Conservation (phyloP, 2,113 vertebrate genomes). For the Zapus hudsonius region DNA sequence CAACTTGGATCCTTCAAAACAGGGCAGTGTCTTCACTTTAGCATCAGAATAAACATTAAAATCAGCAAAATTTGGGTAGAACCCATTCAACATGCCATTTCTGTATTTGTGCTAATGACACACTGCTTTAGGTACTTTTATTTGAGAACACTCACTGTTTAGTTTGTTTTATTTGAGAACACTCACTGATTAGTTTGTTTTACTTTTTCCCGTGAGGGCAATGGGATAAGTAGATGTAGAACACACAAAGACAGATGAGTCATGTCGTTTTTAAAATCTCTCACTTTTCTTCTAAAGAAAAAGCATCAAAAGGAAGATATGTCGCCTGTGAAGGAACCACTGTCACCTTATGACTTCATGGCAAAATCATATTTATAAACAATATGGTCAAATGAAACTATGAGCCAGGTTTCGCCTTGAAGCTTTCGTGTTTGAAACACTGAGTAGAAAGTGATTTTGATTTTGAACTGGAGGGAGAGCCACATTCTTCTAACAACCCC, state of each 20-base stretch:
- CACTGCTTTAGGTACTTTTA: no score
- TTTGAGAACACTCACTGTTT: no score
- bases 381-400: not conserved
- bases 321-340: not conserved
- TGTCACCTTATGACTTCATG: not conserved
- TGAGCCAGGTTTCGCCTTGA: not conserved
- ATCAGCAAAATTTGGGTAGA: not conserved
- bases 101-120: not conserved
- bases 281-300: not conserved
- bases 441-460: not conserved
- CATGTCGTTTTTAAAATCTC: accelerated
- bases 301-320: not conserved
- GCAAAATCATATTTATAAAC: not conserved
- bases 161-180: no score
- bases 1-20: not conserved
- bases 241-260: no score
- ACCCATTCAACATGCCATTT: not conserved
- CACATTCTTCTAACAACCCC: not conserved
- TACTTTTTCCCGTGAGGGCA: not conserved
- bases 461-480: not conserved
- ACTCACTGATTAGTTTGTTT: not conserved
- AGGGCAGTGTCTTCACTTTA: not conserved
- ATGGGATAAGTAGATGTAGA: not conserved
- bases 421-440: not conserved
- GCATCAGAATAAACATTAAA: not conserved